Conservation (phyloP, 2,888 invertebrate species). For the Himalopsyche tibetana region DNA sequence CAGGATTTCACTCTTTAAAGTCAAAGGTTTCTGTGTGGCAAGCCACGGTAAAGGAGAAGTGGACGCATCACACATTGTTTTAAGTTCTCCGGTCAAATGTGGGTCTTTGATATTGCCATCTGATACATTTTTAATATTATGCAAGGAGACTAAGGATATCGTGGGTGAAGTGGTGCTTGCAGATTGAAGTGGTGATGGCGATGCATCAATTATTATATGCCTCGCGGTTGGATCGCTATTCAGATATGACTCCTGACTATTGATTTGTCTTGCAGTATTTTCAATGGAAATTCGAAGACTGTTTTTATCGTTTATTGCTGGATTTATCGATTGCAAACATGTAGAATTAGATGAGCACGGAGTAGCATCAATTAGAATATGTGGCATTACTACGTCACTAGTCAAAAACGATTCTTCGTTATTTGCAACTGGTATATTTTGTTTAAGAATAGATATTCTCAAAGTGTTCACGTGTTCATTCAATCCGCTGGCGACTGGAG, state of each 20-base stretch:
- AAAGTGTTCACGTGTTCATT: not conserved
- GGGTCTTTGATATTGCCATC: not conserved
- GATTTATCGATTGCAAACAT: not conserved
- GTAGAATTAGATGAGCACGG: not conserved
- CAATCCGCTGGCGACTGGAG: not conserved
- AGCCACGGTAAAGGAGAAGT: constrained; percentile 6
- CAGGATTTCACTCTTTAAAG: constrained; percentile 22
- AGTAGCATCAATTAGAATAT: constrained; percentile 35
- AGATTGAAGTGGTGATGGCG: constrained; percentile 4
- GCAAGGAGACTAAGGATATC: not conserved
- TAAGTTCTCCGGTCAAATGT: not conserved
- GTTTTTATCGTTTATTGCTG: not conserved
- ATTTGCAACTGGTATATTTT: not conserved
- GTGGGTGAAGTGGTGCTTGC: not conserved
- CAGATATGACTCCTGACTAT: too few relatives aligned
- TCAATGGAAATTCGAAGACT: constrained; percentile 26
- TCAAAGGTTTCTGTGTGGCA: constrained; percentile 4
- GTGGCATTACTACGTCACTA: not conserved
- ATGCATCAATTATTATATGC: constrained; percentile 22
- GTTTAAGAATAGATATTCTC: constrained; percentile 23
- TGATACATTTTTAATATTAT: not conserved
- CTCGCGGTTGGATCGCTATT: not conserved
- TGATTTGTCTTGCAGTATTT: not conserved
- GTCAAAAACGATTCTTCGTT: not conserved
- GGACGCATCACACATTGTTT: not conserved